Evolutionary conservation across 2,113 vertebrate genomes (phyloP).

Genomic region (Antigone vipio): DNA sequence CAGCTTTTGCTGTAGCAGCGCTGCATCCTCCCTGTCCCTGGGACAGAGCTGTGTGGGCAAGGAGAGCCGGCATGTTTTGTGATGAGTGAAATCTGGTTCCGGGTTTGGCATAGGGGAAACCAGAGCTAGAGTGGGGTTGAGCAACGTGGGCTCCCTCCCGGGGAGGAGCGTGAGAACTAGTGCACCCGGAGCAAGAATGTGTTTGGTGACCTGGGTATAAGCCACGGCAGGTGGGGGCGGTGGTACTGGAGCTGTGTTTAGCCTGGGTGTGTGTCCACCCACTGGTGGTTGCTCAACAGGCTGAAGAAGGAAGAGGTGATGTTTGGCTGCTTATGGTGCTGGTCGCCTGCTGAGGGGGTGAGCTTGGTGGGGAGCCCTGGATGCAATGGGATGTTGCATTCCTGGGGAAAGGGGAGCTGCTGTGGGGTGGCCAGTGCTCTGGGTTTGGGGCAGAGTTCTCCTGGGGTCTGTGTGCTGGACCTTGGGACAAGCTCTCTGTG

Average conservation of each 20-base stretch:
- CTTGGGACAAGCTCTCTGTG: background rate
- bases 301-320: background rate
- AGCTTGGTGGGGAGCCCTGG: background rate
- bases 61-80: background rate
- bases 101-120: background rate
- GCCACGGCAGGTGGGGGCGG: background rate
- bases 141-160: background rate
- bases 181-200: constrained; percentile 42
- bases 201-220: constrained; percentile 18
- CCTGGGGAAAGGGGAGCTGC: background rate
- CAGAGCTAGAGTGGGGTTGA: background rate
- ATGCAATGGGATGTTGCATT: rapidly evolving
- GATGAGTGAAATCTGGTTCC: background rate
- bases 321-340: background rate
- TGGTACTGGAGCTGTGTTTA: constrained; percentile 29
- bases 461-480: background rate
- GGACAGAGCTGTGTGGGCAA: background rate
- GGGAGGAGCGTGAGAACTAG: constrained; percentile 47
- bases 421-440: rapidly evolving
- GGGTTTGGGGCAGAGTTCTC: background rate
- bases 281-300: constrained; percentile 50
- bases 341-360: background rate
- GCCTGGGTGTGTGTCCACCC: constrained; percentile 64
- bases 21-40: rapidly evolving
- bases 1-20: rapidly evolving